These are phyloP conservation scores for Saccostrea glomerata DNA, from an alignment of 1,140 invertebrate genomes.

Conservation along the genomic window DNA sequence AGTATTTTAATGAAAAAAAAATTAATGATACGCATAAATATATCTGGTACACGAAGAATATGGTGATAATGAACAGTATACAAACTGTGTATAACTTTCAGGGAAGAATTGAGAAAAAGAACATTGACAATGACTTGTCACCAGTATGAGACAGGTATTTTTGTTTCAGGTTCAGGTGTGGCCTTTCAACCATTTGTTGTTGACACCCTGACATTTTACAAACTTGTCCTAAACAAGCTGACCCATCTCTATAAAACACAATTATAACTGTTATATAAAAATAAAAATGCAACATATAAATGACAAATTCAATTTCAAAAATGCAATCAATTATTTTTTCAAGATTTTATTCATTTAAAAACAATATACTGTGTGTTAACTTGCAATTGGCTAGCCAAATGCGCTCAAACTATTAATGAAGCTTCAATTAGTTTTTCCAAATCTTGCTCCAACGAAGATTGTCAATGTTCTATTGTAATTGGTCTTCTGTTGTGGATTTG, in stretches of 20 bases:
- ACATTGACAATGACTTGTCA: constrained; percentile 34
- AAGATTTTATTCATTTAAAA: constrained; percentile 1
- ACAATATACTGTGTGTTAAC: neutral
- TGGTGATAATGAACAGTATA: neutral
- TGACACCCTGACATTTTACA: constrained; percentile 37
- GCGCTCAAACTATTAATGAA: constrained; percentile 24
- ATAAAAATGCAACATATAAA: neutral
- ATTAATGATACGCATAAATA: neutral
- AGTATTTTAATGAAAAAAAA: neutral
- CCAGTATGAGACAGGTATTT: constrained; percentile 13
- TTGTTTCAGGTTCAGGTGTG: constrained; percentile 40
- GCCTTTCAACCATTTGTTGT: constrained; percentile 50
- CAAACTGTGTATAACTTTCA: constrained; percentile 1
- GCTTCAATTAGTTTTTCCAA: constrained; percentile 32
- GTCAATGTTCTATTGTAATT: neutral
- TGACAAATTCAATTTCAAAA: neutral
- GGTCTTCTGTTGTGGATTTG: constrained; percentile 16
- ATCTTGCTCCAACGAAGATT: neutral
- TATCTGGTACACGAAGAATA: neutral
- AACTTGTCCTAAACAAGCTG: neutral
- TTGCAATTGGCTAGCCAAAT: constrained; percentile 33
- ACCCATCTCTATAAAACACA: neutral
- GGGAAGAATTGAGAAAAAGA: constrained; percentile 15
- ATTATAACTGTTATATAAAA: neutral
- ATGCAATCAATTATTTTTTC: constrained; percentile 5